Conservation (phyloP, 2,113 vertebrate species). For the Bombycilla garrulus region DNA sequence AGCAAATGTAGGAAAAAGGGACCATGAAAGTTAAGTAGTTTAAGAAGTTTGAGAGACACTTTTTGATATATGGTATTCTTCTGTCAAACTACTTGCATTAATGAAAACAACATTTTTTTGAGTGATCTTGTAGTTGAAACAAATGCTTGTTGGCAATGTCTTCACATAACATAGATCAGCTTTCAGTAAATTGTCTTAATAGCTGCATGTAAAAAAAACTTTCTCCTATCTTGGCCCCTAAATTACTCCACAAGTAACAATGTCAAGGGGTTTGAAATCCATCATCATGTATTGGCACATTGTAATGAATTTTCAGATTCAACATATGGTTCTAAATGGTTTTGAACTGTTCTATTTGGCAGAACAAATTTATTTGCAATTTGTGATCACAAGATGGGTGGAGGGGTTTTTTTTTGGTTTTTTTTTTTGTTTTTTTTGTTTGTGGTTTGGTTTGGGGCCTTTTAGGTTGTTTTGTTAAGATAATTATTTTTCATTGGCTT, state of each 20-base stretch:
- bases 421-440: background rate
- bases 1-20: background rate
- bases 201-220: background rate
- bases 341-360: slow-evolving; percentile 25
- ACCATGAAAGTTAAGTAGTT: background rate
- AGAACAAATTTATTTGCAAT: background rate
- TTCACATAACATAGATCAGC: background rate
- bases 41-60: background rate
- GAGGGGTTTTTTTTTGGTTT: background rate
- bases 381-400: background rate
- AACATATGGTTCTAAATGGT: background rate
- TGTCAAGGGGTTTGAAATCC: background rate
- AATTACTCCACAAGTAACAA: background rate
- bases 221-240: background rate
- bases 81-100: background rate
- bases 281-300: slow-evolving; percentile 16
- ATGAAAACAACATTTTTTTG: background rate
- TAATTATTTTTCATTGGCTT: background rate
- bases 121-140: background rate
- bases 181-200: background rate
- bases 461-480: background rate
- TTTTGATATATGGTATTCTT: background rate
- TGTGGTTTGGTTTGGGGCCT: background rate
- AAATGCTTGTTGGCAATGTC: background rate
- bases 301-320: background rate